Conservation (phyloP, 2,797 vertebrate species). For the Okamejei kenojei region DNA sequence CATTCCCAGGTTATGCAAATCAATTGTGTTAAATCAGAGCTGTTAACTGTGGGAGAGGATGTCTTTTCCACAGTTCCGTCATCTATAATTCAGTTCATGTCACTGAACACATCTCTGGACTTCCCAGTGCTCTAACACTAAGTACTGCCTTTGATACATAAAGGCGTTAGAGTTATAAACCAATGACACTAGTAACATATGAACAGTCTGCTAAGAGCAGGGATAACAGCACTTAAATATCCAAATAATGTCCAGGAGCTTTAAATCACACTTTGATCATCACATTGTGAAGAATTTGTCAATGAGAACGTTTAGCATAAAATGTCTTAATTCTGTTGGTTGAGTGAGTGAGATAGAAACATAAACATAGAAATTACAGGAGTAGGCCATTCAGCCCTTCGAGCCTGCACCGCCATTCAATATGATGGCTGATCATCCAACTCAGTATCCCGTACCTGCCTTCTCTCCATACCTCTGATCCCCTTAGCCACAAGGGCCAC, state of each 20-base stretch:
- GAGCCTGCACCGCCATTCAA: too few species aligned
- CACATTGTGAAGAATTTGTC: background rate
- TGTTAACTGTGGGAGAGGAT: background rate
- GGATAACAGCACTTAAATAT: background rate
- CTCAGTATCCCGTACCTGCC: too few species aligned
- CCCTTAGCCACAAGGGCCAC: too few species aligned
- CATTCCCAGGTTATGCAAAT: background rate
- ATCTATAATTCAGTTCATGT: background rate
- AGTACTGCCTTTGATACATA: background rate
- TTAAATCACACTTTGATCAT: background rate
- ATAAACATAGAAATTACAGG: too few species aligned
- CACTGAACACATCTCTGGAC: background rate
- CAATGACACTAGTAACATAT: too few species aligned
- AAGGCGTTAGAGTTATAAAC: background rate
- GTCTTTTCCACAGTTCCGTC: background rate
- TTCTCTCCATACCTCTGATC: too few species aligned
- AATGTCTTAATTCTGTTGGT: background rate
- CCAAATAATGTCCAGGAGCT: background rate
- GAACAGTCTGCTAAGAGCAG: background rate
- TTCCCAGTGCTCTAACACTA: background rate
- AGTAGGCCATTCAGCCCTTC: too few species aligned
- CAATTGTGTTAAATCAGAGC: background rate
- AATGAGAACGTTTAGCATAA: background rate
- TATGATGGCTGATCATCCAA: too few species aligned
- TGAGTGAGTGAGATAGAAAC: background rate